Conservation (phyloP, 2,888 invertebrate genomes). For the Bombylius discolor region DNA sequence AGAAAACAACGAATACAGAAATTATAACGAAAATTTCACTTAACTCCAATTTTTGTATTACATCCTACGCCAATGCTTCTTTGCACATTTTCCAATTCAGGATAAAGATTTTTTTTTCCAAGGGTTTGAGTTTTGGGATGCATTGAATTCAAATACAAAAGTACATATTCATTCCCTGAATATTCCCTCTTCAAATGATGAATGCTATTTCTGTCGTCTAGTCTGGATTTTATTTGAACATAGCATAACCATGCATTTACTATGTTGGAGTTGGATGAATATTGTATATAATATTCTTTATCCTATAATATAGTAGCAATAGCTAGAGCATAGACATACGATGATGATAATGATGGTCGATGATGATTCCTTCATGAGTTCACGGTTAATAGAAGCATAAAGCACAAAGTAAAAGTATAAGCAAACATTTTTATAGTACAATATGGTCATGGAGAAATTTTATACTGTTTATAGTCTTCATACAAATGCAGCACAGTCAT, state of each 20-base stretch:
- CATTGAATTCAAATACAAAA: background rate
- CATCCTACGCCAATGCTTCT: background rate
- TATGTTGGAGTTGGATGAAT: no score
- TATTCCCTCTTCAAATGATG: background rate
- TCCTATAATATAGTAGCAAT: no score
- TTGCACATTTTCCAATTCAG: background rate
- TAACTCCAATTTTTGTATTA: no score
- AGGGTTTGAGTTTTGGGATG: background rate
- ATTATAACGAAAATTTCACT: no score
- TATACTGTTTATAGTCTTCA: background rate
- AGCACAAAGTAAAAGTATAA: no score
- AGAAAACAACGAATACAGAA: no score
- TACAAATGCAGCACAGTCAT: background rate
- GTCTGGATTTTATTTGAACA: background rate
- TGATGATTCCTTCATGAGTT: background rate
- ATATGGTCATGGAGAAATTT: background rate
- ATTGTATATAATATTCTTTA: no score
- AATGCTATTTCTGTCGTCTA: background rate
- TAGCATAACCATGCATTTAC: background rate
- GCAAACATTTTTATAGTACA: no score
- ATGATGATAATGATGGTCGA: background rate
- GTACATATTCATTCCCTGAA: background rate
- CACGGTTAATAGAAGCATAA: background rate
- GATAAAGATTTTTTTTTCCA: background rate
- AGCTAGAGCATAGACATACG: no score